A percentile compares a stretch with the other conserved stretches of the same genome.
These are phyloP conservation scores for Cenopis cana DNA, from an alignment of 2,888 invertebrate genomes.

Conservation along the genomic window DNA sequence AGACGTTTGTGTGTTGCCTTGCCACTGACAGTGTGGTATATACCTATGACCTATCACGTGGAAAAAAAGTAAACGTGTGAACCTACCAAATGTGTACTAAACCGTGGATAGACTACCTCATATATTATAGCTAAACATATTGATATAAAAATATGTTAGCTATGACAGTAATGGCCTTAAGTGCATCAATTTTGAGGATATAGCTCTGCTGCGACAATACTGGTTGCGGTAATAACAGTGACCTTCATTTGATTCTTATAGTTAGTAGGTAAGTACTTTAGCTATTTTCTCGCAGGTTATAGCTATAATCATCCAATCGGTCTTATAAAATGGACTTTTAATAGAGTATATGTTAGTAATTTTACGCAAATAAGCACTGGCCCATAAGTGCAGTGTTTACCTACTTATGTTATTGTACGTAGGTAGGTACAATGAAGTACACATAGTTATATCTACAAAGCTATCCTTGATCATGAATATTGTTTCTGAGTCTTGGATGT, in stretches of 20 bases:
- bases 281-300: constrained; percentile 3
- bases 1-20: no score
- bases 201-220: constrained; percentile 6
- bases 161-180: background rate
- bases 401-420: background rate
- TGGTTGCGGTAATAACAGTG: constrained; percentile 5
- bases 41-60: no score
- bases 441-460: no score
- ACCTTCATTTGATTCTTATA: constrained; percentile 23
- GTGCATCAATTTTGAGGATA: constrained; percentile 21
- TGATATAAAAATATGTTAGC: background rate
- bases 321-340: constrained; percentile 25
- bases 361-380: constrained; percentile 29
- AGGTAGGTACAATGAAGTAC: background rate
- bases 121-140: no score
- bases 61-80: no score
- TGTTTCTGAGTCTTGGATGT: no score
- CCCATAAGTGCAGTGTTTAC: constrained; percentile 27
- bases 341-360: constrained; percentile 13
- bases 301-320: background rate
- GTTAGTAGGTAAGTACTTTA: background rate
- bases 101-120: no score
- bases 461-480: no score
- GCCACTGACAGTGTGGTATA: no score
- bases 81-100: no score